These are phyloP conservation scores for Theodoxus fluviatilis DNA, from an alignment of 2,888 invertebrate species.

Conservation along the genomic window DNA sequence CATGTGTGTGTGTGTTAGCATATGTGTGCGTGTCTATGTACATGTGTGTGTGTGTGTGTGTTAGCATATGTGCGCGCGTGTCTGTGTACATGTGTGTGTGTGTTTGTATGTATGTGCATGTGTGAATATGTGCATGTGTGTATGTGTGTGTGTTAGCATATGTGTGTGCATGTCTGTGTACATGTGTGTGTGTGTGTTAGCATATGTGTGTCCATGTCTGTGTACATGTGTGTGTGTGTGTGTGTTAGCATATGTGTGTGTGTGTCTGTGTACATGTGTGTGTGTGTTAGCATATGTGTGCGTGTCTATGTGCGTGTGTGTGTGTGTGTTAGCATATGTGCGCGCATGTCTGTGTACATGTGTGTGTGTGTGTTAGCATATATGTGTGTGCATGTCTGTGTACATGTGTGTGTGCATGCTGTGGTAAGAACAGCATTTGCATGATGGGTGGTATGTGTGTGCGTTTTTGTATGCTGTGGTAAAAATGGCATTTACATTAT, in stretches of 20 bases:
- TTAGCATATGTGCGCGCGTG: background rate
- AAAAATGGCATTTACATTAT: no score
- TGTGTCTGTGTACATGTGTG: background rate
- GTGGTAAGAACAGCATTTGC: no score
- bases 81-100: background rate
- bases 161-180: background rate
- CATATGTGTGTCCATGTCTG: background rate
- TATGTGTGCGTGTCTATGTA: background rate
- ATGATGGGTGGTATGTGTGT: no score
- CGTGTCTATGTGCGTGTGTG: background rate
- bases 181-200: slow-evolving; percentile 9
- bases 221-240: background rate
- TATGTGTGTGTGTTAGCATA: background rate
- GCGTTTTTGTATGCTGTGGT: background rate
- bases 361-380: slow-evolving; percentile 9
- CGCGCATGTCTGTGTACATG: background rate
- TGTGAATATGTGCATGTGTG: background rate
- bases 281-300: background rate
- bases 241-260: background rate
- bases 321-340: background rate
- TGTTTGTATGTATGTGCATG: background rate
- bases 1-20: no score
- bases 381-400: slow-evolving; percentile 2
- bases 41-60: background rate
- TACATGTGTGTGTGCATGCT: background rate